Percentiles rank a stretch among this genome's conserved stretches.
phyloP scores from a whole-genome alignment of 2,888 invertebrate species.

The Macrophya alboannulata region DNA sequence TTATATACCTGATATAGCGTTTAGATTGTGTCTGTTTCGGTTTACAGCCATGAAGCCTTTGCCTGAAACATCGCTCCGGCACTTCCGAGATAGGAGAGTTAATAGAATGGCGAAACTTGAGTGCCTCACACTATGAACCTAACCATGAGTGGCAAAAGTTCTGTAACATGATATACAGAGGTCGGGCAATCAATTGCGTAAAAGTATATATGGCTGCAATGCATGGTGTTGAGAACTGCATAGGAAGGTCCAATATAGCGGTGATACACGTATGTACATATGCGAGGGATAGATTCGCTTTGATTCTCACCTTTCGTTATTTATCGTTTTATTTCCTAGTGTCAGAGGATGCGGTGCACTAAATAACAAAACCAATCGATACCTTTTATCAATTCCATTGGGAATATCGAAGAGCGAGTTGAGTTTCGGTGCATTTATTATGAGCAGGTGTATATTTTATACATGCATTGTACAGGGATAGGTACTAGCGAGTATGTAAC shows the following conservation, averaged over 20 bases:
- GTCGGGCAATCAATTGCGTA: not conserved
- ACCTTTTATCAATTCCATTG: constrained; percentile 2
- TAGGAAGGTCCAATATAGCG: not conserved
- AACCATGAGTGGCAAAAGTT: not conserved
- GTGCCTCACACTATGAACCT: not conserved
- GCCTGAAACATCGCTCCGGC: not conserved
- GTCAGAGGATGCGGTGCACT: constrained; percentile 14
- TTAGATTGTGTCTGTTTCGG: not conserved
- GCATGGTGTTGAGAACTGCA: not conserved
- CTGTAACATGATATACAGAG: not conserved
- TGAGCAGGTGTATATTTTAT: not conserved
- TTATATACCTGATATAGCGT: not conserved
- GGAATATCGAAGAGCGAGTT: not conserved
- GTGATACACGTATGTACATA: too few species aligned
- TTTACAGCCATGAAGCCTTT: not conserved
- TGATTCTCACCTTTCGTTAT: not conserved
- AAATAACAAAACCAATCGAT: constrained; percentile 18
- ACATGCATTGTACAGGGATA: not conserved
- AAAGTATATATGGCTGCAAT: not conserved
- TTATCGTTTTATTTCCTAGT: constrained; percentile 37
- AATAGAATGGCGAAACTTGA: constrained; percentile 1
- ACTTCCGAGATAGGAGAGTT: not conserved
- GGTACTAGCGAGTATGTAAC: not conserved
- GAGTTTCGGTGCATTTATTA: not conserved
- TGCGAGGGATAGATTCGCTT: not conserved